These are phyloP conservation scores for Corythaeola cristata DNA, from an alignment of 2,113 vertebrate species.

Conservation along the genomic window DNA sequence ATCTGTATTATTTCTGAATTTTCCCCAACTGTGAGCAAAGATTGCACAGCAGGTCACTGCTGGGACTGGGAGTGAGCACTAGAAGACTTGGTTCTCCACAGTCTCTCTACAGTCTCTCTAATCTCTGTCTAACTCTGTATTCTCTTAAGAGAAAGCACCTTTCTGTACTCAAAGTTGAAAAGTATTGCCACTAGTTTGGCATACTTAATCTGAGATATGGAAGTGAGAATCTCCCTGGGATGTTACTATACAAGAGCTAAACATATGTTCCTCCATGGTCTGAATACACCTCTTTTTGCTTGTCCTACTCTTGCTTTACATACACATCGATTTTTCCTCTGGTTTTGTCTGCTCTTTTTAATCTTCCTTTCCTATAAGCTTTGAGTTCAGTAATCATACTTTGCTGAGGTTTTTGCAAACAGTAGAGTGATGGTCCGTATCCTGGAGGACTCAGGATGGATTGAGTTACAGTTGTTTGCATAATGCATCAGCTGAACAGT, in stretches of 20 bases:
- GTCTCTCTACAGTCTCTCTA: not conserved
- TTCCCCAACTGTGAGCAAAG: not conserved
- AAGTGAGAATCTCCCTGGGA: not conserved
- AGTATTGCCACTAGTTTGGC: not conserved
- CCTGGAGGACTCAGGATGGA: not conserved
- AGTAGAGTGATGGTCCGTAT: fast-evolving
- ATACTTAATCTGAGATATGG: not conserved
- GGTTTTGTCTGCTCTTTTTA: not conserved
- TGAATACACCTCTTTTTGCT: not conserved
- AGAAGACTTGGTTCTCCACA: not conserved
- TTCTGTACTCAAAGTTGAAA: not conserved
- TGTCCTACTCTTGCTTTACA: not conserved
- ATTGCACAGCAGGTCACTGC: not conserved
- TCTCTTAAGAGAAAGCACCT: not conserved
- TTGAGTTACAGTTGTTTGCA: not conserved
- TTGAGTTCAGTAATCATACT: not conserved
- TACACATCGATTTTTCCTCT: not conserved
- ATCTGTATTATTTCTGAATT: not conserved
- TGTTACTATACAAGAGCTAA: not conserved
- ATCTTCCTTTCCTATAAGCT: not conserved
- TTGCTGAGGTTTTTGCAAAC: not conserved
- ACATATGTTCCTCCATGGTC: not conserved
- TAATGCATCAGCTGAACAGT: not conserved
- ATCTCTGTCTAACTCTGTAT: not conserved
- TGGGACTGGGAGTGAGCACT: not conserved